phyloP scores from a whole-genome alignment of 2,888 invertebrate species.

The Andricus quercusramuli region DNA sequence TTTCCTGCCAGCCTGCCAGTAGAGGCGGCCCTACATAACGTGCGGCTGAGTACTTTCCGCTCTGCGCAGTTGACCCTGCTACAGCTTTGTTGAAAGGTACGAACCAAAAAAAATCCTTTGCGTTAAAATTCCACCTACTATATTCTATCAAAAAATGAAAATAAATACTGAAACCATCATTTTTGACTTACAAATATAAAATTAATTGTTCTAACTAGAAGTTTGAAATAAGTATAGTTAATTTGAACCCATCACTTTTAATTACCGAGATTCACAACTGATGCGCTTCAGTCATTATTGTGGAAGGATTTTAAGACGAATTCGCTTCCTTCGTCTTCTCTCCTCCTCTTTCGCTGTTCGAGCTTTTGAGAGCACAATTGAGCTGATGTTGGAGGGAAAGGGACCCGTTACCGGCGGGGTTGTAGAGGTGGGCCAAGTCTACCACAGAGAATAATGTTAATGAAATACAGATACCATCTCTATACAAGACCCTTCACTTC shows the following conservation, averaged over 20 bases:
- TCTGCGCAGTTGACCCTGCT: no score
- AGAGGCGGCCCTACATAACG: no score
- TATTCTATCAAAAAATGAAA: no score
- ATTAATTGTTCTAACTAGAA: neutral
- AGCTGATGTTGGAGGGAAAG: conserved; percentile 49
- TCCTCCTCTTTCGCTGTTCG: conserved; percentile 45
- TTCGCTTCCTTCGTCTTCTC: conserved; percentile 13
- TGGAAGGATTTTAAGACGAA: conserved; percentile 16
- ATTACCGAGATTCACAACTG: neutral
- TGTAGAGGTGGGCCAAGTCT: conserved; percentile 64
- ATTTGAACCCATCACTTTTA: neutral
- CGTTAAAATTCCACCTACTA: no score
- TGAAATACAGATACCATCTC: conserved; percentile 78
- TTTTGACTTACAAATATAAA: no score
- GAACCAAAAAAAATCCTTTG: no score
- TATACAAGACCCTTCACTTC: conserved; percentile 68
- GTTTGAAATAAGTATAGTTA: neutral
- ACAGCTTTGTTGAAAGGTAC: no score
- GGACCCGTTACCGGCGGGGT: conserved; percentile 50
- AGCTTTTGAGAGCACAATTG: conserved; percentile 66
- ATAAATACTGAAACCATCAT: no score
- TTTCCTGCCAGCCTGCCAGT: no score
- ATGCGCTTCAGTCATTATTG: neutral
- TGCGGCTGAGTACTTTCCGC: no score
- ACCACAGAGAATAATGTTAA: conserved; percentile 77